Evolutionary conservation across 2,888 invertebrate species (phyloP), one percentile per base, ranked within the genome.

Genomic region (Euproctis similis): DNA sequence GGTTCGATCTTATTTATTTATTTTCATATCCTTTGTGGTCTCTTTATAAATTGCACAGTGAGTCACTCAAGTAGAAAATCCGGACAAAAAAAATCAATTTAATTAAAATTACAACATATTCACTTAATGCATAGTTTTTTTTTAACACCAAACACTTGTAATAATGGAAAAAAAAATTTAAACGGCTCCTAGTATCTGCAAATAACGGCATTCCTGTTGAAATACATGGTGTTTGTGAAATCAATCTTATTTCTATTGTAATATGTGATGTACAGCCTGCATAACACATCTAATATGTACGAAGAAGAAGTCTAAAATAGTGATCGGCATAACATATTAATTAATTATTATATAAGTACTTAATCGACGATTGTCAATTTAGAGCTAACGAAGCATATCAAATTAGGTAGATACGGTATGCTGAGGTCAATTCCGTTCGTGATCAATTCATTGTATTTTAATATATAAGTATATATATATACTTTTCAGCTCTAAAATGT

Each of bases 21-120:
- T n/a, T n/a, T n/a, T 64, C 55, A 61, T 75, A 84, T 82, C 84
- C 82, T 64, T 80, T 80, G 84, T 84, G 82, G 84, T 84, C 84
- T 81, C 60, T 53, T n/a, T n/a, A n/a, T n/a, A 58, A 54, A 65
- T 55, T 66, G 71, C 80, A 76, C 77, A 80, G 75, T 75, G 76
- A 68, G 57, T 73, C 69, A 75, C 65, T 69, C 66, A 77, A 77
- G 73, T 75, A 74, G 59, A 76, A 76, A 76, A 78, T 75, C 65
- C 76, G 71, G 73, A 77, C 60, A 67, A 67, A 68, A 44, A n/a
- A 40, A 39, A 2, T 49, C 26, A 31, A 38, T 44, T 42, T 33
- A 46, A 39, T 46, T 39, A 49, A 44, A 51, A 51, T n/a, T n/a
- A n/a, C n/a, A n/a, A n/a, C n/a, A n/a, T n/a, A n/a, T n/a, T n/a